These are phyloP conservation scores for Macrophya annulata DNA, from an alignment of 2,888 invertebrate species.

Conservation along the genomic window DNA sequence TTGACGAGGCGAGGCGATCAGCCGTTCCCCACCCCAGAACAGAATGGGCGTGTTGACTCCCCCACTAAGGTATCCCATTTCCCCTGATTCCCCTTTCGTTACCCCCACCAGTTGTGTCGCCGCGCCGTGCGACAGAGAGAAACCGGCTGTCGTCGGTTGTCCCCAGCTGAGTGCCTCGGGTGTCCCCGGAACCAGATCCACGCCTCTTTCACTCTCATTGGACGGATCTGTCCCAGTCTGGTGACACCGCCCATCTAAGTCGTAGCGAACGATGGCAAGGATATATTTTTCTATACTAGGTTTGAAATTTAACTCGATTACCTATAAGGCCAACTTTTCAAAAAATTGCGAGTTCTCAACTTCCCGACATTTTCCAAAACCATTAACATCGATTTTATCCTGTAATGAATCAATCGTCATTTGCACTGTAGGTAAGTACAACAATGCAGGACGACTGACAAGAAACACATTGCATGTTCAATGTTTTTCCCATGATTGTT, in stretches of 20 bases:
- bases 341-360: not conserved
- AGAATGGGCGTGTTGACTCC: constrained; percentile 68
- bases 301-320: not conserved
- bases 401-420: not conserved
- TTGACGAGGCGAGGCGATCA: constrained; percentile 39
- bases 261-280: constrained; percentile 39
- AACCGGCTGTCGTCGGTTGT: constrained; percentile 56
- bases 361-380: not conserved
- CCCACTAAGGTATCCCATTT: constrained; percentile 67
- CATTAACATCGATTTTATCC: not conserved
- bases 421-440: not conserved
- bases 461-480: not conserved
- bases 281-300: not conserved
- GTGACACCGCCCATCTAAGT: constrained; percentile 66
- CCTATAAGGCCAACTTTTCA: not conserved
- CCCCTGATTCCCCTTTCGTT: constrained; percentile 71
- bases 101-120: constrained; percentile 64
- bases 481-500: not conserved
- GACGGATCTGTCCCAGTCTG: constrained; percentile 72
- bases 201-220: constrained; percentile 69
- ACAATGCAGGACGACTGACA: not conserved
- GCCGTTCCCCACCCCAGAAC: constrained; percentile 47
- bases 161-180: constrained; percentile 59
- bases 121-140: constrained; percentile 60
- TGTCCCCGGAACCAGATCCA: constrained; percentile 64